phyloP scores from a whole-genome alignment of 2,113 vertebrate species.

The Spea multiplicata region DNA sequence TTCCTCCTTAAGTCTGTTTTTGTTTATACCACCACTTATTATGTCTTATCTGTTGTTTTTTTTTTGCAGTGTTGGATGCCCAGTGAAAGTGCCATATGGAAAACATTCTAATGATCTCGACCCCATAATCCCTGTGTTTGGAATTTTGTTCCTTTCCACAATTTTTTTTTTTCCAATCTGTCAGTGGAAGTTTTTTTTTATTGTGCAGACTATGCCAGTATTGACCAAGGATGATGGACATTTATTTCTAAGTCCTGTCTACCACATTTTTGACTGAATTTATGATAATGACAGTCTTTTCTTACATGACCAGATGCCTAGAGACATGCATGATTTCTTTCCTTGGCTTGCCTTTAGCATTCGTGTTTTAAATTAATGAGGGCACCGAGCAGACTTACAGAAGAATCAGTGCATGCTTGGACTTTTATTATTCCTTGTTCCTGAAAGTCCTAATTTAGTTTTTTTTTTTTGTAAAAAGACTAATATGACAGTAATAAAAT shows the following conservation, averaged over 20 bases:
- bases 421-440: neutral
- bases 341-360: neutral
- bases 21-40: too few relatives aligned
- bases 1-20: too few relatives aligned
- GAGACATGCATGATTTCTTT: neutral
- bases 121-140: too few relatives aligned
- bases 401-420: neutral
- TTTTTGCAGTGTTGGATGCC: neutral
- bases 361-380: slow-evolving; percentile 22
- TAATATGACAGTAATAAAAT: neutral
- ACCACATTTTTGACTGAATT: neutral
- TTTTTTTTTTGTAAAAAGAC: neutral
- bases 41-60: neutral
- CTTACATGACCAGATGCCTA: neutral
- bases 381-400: neutral
- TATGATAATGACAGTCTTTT: neutral
- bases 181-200: neutral
- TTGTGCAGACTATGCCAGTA: neutral
- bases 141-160: neutral
- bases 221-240: neutral
- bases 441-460: neutral
- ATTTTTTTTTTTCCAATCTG: neutral
- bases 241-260: neutral
- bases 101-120: neutral
- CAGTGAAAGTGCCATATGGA: neutral